phyloP scores from a whole-genome alignment of 2,113 vertebrate species.

The Prunella himalayana region DNA sequence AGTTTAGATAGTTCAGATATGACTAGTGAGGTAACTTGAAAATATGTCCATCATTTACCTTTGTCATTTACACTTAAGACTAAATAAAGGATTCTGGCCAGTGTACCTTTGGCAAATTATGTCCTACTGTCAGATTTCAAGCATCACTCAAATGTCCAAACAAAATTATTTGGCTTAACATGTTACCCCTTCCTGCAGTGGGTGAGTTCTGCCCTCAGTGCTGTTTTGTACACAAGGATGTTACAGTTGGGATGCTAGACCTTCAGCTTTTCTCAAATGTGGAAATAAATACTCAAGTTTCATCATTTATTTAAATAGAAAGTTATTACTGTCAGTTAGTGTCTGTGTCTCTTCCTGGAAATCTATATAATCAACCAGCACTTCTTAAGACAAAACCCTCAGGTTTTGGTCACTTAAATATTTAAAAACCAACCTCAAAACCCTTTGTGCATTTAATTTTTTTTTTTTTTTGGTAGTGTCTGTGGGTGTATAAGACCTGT shows the following conservation, averaged over 20 bases:
- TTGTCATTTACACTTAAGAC: background rate
- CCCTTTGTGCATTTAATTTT: background rate
- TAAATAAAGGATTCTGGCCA: background rate
- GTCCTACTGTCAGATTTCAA: background rate
- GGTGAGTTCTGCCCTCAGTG: background rate
- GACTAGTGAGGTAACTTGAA: background rate
- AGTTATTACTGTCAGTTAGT: background rate
- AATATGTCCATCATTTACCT: background rate
- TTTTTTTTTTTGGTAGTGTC: background rate
- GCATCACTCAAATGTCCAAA: background rate
- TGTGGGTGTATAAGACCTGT: background rate
- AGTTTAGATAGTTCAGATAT: background rate
- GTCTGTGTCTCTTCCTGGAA: background rate
- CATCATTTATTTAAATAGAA: background rate
- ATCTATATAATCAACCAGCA: background rate
- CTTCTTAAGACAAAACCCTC: background rate
- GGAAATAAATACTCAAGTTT: background rate
- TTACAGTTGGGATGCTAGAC: background rate
- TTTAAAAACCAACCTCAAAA: background rate
- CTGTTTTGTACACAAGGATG: background rate
- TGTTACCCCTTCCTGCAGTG: fast-evolving
- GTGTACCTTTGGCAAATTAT: background rate
- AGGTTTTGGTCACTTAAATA: background rate
- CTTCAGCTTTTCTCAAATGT: background rate
- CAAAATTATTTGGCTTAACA: background rate